Evolutionary conservation across 1,140 invertebrate genomes (phyloP).

Genomic region (Drosophila sproati): DNA sequence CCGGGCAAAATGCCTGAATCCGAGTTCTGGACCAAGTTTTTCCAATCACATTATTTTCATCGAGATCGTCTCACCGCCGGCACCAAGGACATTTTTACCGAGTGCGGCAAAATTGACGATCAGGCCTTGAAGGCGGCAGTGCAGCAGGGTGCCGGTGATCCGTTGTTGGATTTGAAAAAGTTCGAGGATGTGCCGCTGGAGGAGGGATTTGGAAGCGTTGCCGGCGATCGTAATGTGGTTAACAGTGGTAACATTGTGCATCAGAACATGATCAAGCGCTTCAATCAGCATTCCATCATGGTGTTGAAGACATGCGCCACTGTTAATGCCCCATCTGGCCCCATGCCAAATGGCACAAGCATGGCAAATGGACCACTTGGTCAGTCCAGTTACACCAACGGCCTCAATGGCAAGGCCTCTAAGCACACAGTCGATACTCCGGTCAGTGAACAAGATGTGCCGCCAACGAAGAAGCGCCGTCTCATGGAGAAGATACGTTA

Average conservation of each 20-base stretch:
- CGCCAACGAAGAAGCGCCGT: constrained; percentile 86
- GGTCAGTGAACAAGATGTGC: constrained; percentile 34
- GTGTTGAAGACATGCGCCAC: constrained; percentile 91
- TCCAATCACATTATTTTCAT: constrained; percentile 99
- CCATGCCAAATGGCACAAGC: constrained; percentile 55
- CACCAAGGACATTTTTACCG: constrained; percentile 97
- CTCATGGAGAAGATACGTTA: constrained; percentile 93
- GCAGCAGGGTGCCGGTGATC: constrained; percentile 90
- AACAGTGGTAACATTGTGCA: constrained; percentile 91
- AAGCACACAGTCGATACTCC: constrained; percentile 24
- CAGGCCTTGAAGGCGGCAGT: constrained; percentile 93
- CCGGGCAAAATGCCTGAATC: constrained; percentile 97
- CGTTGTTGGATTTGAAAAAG: constrained; percentile 91
- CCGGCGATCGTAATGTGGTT: constrained; percentile 86
- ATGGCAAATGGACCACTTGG: constrained; percentile 61
- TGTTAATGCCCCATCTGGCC: constrained; percentile 47
- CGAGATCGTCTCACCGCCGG: constrained; percentile 94
- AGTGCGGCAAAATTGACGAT: constrained; percentile 98
- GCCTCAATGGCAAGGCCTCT: constrained; percentile 66
- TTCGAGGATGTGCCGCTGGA: constrained; percentile 91
- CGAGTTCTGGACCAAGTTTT: constrained; percentile 99
- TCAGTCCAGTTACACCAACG: constrained; percentile 58
- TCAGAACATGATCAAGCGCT: constrained; percentile 96
- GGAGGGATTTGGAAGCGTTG: constrained; percentile 88
- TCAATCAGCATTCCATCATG: constrained; percentile 99